Percentiles rank a stretch among this genome's conserved stretches.
phyloP scores from a whole-genome alignment of 92 coral and sea anemone genomes.

The Epizoanthus ramosus region DNA sequence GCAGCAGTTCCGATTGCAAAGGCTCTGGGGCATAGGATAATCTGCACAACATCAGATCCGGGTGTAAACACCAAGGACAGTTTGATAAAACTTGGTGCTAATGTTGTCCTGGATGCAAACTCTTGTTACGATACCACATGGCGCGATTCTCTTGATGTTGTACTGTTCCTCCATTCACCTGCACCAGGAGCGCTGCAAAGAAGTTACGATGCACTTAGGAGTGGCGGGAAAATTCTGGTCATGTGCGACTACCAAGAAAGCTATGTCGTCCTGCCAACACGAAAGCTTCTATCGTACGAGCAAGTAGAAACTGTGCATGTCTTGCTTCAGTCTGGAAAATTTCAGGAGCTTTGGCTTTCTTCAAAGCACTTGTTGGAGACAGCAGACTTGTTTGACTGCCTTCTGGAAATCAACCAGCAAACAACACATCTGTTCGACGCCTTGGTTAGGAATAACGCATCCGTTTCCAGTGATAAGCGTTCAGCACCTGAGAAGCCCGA shows the following conservation, averaged over 20 bases:
- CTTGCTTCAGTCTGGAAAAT: constrained; percentile 21
- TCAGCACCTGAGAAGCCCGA: not conserved
- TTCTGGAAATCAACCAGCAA: constrained; percentile 45
- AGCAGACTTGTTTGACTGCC: constrained; percentile 25
- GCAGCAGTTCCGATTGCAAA: constrained; percentile 42
- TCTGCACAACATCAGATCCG: constrained; percentile 12
- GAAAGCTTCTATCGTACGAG: constrained; percentile 43
- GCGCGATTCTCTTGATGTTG: constrained; percentile 28
- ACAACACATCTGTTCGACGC: constrained; percentile 32
- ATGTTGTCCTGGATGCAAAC: constrained; percentile 2
- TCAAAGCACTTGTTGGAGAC: constrained; percentile 28
- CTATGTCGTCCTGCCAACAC: constrained; percentile 26
- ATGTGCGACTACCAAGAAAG: constrained; percentile 36
- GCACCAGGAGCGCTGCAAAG: constrained; percentile 21
- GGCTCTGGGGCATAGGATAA: constrained; percentile 40
- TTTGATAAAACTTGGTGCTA: constrained; percentile 5
- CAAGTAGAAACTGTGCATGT: constrained; percentile 43
- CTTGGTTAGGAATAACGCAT: constrained; percentile 18
- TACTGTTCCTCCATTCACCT: constrained; percentile 43
- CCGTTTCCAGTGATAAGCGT: not conserved
- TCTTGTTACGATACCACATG: not conserved
- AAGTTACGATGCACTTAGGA: constrained; percentile 45
- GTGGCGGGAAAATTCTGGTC: constrained; percentile 54
- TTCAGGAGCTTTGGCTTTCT: constrained; percentile 40
- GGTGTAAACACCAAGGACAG: not conserved